Evolutionary conservation across 92 coral and sea anemone genomes (phyloP).

Genomic region (Isaurus tuberculatus): DNA sequence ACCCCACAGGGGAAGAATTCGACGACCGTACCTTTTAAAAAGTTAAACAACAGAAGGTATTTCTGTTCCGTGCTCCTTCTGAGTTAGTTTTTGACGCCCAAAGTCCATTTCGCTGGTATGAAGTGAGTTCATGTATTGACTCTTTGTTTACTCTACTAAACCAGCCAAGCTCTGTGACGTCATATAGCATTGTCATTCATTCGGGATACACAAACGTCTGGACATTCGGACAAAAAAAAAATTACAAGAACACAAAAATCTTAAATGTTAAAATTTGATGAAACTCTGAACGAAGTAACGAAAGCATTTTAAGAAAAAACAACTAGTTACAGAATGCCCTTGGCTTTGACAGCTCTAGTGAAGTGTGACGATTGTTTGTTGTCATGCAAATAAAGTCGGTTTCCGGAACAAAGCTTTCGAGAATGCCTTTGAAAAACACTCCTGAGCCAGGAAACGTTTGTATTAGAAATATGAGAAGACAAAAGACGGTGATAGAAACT

Average conservation of each 20-base stretch:
- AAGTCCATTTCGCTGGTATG: slow-evolving; percentile 10
- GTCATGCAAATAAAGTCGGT: slow-evolving; percentile 35
- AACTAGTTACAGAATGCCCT: background rate
- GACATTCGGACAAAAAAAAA: background rate
- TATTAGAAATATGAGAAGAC: slow-evolving; percentile 12
- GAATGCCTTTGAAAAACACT: slow-evolving; percentile 30
- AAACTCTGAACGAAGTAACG: background rate
- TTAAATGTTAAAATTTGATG: background rate
- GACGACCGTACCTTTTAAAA: slow-evolving; percentile 39
- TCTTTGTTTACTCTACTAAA: slow-evolving; percentile 37
- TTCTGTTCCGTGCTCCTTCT: background rate
- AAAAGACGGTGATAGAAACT: slow-evolving; percentile 32
- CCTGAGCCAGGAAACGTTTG: slow-evolving; percentile 21
- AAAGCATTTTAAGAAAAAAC: background rate
- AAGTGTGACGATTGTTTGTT: slow-evolving; percentile 34
- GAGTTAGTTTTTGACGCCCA: slow-evolving; percentile 18
- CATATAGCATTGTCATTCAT: slow-evolving; percentile 30
- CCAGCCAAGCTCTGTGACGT: slow-evolving; percentile 40
- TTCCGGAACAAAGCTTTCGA: slow-evolving; percentile 38
- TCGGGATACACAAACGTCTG: background rate
- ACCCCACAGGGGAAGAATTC: slow-evolving; percentile 37
- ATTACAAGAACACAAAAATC: background rate
- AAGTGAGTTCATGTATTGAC: slow-evolving; percentile 1
- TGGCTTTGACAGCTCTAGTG: slow-evolving; percentile 45
- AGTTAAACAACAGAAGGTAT: background rate